Evolutionary conservation across 1,140 invertebrate species (phyloP).

Genomic region (Drosophila miranda): DNA sequence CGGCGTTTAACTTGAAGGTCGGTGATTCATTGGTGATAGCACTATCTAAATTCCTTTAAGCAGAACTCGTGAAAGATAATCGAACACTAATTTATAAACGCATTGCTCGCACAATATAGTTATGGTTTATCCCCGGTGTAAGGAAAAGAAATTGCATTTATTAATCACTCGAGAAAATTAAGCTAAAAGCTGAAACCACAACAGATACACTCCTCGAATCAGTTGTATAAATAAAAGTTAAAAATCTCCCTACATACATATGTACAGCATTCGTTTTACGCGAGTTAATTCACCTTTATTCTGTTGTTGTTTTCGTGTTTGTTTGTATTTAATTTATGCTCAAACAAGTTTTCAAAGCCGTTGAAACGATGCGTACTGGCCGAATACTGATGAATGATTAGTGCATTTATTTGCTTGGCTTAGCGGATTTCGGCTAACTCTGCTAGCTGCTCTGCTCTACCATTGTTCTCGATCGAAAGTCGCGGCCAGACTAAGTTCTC

Average conservation of each 20-base stretch:
- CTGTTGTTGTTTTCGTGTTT: constrained; percentile 18
- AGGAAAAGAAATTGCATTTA: background rate
- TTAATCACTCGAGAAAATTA: background rate
- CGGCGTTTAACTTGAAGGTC: constrained; percentile 6
- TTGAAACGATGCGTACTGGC: constrained; percentile 30
- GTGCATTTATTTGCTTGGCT: constrained; percentile 37
- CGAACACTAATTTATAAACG: constrained; percentile 11
- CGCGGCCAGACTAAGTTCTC: constrained; percentile 50
- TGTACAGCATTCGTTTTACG: constrained; percentile 17
- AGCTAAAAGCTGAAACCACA: background rate
- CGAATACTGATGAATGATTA: constrained; percentile 32
- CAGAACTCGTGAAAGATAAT: constrained; percentile 28
- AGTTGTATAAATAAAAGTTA: constrained; percentile 22
- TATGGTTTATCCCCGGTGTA: background rate
- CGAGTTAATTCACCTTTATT: constrained; percentile 59
- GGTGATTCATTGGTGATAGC: constrained; percentile 11
- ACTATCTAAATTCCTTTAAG: constrained; percentile 30
- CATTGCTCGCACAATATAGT: background rate
- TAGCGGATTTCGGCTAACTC: constrained; percentile 9
- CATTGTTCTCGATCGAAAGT: constrained; percentile 50
- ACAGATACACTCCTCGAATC: background rate
- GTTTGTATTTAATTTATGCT: constrained; percentile 12
- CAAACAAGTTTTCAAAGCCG: constrained; percentile 51
- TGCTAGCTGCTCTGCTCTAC: constrained; percentile 21
- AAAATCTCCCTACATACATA: background rate